Evolutionary conservation across 2,113 vertebrate genomes (phyloP).

Genomic region (Myrmecophaga tridactyla): DNA sequence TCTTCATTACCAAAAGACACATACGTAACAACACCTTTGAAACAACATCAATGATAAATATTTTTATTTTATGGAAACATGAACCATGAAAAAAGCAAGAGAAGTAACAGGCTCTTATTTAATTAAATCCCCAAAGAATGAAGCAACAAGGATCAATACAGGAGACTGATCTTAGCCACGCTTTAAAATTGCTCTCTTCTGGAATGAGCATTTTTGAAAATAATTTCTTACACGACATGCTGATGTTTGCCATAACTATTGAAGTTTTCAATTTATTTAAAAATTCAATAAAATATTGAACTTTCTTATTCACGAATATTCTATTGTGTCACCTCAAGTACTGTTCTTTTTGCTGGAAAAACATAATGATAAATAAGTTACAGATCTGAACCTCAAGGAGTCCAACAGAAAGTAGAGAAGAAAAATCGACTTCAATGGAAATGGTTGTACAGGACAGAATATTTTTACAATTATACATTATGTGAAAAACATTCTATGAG

Average conservation of each 20-base stretch:
- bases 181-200: background rate
- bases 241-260: background rate
- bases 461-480: background rate
- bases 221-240: background rate
- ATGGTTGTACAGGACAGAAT: background rate
- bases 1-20: background rate
- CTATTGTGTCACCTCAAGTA: background rate
- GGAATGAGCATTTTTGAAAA: conserved; percentile 17
- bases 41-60: background rate
- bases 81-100: conserved; percentile 18
- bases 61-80: conserved; percentile 22
- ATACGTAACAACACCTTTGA: background rate
- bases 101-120: conserved; percentile 24
- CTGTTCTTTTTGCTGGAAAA: background rate
- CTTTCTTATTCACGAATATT: background rate
- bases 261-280: background rate
- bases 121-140: conserved; percentile 26
- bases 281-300: background rate
- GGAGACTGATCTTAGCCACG: conserved; percentile 26
- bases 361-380: background rate
- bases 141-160: background rate
- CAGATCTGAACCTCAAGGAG: background rate
- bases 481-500: background rate
- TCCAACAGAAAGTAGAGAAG: background rate
- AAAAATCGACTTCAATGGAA: background rate